Evolutionary conservation across 2,888 invertebrate species (phyloP).

Genomic region (Serripes groenlandicus): DNA sequence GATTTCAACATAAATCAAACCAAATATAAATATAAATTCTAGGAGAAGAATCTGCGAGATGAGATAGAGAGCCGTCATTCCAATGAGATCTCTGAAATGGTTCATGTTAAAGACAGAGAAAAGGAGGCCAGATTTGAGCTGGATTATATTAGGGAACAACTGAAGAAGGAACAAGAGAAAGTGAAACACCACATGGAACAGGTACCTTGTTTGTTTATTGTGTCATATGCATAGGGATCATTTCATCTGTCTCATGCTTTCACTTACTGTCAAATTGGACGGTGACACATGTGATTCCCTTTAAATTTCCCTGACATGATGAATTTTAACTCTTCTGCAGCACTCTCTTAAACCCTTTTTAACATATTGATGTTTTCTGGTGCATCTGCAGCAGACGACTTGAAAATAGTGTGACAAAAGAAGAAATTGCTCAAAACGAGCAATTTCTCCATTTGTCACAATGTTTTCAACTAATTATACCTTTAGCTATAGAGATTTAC

Average conservation of each 20-base stretch:
- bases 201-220: no score
- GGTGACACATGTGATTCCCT: no score
- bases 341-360: not conserved
- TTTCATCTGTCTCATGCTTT: no score
- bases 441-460: constrained; percentile 1
- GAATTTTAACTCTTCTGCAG: not conserved
- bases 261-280: no score
- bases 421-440: not conserved
- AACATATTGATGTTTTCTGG: not conserved
- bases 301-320: no score
- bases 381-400: no score
- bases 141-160: constrained; percentile 75
- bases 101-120: constrained; percentile 79
- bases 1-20: no score
- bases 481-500: no score
- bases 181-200: constrained; percentile 76
- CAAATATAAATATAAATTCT: no score
- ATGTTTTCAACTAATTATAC: no score
- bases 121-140: constrained; percentile 79
- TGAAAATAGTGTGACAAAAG: not conserved
- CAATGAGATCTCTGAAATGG: constrained; percentile 77
- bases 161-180: constrained; percentile 81
- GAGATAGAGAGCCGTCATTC: constrained; percentile 79
- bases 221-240: no score
- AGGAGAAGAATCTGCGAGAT: constrained; percentile 82